These are phyloP conservation scores for Pipistrellus nathusii DNA, from an alignment of 2,797 vertebrate genomes.

Conservation along the genomic window DNA sequence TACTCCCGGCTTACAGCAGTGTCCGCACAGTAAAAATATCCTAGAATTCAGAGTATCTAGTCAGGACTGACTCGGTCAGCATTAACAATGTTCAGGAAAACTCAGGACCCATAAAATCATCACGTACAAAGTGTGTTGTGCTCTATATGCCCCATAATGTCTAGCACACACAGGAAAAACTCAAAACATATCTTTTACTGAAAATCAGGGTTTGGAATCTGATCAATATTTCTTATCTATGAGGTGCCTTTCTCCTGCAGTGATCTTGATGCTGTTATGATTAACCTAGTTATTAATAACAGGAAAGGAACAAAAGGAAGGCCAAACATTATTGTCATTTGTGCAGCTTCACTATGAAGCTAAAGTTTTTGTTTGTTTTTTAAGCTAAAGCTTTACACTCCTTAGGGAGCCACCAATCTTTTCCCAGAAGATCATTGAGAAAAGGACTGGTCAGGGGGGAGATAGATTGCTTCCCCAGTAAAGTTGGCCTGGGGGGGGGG, in stretches of 20 bases:
- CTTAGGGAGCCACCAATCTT: too few species aligned
- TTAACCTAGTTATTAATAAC: too few species aligned
- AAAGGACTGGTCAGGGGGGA: too few species aligned
- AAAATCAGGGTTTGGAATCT: neutral
- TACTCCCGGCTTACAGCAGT: neutral
- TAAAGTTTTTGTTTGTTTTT: too few species aligned
- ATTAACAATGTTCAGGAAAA: neutral
- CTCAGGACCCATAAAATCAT: neutral
- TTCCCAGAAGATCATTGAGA: too few species aligned
- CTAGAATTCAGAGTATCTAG: neutral
- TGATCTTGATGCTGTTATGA: too few species aligned
- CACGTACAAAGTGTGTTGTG: neutral
- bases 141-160: fast-evolving
- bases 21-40: neutral
- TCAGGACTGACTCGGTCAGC: neutral
- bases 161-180: neutral
- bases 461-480: too few species aligned
- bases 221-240: neutral
- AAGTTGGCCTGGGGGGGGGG: too few species aligned
- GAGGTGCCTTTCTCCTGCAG: neutral
- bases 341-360: too few species aligned
- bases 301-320: too few species aligned
- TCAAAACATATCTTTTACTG: neutral
- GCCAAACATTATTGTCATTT: too few species aligned
- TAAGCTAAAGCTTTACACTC: too few species aligned